phyloP scores from a whole-genome alignment of 1,140 invertebrate genomes.

The Bradynema listronoti region DNA sequence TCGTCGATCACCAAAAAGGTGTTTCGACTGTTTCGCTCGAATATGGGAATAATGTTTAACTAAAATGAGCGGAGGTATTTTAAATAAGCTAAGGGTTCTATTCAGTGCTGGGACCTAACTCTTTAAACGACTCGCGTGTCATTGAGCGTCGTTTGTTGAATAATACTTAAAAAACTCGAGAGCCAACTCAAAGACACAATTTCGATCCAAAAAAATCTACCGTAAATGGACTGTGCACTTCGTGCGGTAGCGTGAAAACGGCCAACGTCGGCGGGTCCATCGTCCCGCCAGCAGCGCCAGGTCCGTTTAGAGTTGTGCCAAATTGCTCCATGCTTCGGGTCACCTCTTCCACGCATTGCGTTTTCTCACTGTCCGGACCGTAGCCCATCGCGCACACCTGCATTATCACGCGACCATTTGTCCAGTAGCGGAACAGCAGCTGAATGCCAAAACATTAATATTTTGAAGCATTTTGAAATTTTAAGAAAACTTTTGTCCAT shows the following conservation, averaged over 20 bases:
- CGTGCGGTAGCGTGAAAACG: conserved; percentile 45
- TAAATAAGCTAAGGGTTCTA: too few species aligned
- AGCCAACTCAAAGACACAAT: too few species aligned
- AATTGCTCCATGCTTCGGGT: conserved; percentile 11
- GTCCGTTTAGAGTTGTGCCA: too few species aligned
- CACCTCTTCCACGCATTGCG: conserved; percentile 36
- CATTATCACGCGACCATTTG: conserved; percentile 47
- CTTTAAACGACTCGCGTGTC: too few species aligned
- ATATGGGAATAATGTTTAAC: conserved; percentile 54
- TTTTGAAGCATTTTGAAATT: too few species aligned
- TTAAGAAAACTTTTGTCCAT: conserved; percentile 13
- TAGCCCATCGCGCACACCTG: conserved; percentile 56
- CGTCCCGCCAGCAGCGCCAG: too few species aligned
- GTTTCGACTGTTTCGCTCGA: conserved; percentile 38
- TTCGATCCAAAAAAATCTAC: too few species aligned
- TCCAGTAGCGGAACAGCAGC: conserved; percentile 55
- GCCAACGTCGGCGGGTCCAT: conserved; percentile 39
- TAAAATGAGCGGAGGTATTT: conserved; percentile 27
- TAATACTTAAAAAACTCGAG: too few species aligned
- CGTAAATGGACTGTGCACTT: conserved; percentile 50
- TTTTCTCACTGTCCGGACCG: conserved; percentile 36
- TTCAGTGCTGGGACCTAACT: too few species aligned
- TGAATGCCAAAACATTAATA: conserved; percentile 22
- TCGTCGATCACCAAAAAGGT: conserved; percentile 49
- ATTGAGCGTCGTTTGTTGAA: too few species aligned